phyloP scores from a whole-genome alignment of 2,888 invertebrate species.

The Blomia tropicalis region DNA sequence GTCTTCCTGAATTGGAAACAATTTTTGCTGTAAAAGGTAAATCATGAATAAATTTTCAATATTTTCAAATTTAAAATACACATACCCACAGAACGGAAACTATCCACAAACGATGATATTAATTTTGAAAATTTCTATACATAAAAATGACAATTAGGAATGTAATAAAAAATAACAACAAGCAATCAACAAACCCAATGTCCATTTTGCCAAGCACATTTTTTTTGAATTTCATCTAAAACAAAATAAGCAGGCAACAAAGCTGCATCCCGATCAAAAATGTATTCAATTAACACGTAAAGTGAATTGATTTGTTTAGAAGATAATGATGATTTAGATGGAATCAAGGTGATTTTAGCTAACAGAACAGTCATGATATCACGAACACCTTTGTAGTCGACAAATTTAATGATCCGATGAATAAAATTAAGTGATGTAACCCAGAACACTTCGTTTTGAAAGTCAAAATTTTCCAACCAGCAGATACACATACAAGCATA shows the following conservation, averaged over 20 bases:
- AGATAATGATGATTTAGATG: conserved; percentile 3
- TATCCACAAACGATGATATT: conserved; percentile 73
- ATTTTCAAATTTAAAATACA: neutral
- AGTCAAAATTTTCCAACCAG: conserved; percentile 54
- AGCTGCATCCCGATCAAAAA: conserved; percentile 80
- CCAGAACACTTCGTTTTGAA: conserved; percentile 71
- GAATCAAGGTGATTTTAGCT: conserved; percentile 48
- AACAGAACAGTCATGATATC: conserved; percentile 41
- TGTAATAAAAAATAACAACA: neutral
- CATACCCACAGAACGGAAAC: conserved; percentile 57
- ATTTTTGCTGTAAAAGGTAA: conserved; percentile 53
- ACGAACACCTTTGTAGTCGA: conserved; percentile 58
- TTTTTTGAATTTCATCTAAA: conserved; percentile 82
- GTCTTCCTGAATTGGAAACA: conserved; percentile 70
- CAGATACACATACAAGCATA: neutral
- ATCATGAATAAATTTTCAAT: neutral
- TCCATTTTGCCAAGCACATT: conserved; percentile 55
- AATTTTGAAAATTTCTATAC: conserved; percentile 61
- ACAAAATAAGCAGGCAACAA: conserved; percentile 84
- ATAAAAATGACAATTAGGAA: conserved; percentile 3
- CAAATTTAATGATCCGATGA: conserved; percentile 65
- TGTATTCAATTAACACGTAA: conserved; percentile 54
- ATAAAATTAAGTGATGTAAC: conserved; percentile 68
- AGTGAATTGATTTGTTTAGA: neutral
- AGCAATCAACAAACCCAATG: conserved; percentile 63